phyloP scores from a whole-genome alignment of 1,140 invertebrate species.

The Helicoverpa armigera region DNA sequence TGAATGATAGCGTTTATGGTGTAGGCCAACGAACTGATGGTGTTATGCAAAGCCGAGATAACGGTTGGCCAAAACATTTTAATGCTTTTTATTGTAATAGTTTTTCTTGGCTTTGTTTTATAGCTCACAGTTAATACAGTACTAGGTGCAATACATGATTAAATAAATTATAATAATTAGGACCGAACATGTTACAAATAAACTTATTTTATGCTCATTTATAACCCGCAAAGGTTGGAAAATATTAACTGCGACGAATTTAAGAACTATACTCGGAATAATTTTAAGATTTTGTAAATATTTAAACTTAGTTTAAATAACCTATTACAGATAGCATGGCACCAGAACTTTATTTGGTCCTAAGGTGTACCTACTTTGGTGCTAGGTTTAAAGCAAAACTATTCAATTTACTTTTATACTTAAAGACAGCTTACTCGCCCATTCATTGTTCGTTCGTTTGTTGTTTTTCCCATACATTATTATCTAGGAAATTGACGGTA shows the following conservation, averaged over 20 bases:
- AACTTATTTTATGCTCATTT: neutral
- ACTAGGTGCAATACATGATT: constrained; percentile 9
- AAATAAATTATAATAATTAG: constrained; percentile 19
- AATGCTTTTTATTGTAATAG: constrained; percentile 48
- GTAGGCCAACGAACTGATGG: constrained; percentile 42
- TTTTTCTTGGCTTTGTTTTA: constrained; percentile 42
- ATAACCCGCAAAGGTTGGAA: too few relatives aligned
- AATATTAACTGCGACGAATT: too few relatives aligned
- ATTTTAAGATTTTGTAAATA: too few relatives aligned
- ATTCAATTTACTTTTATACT: too few relatives aligned
- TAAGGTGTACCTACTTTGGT: too few relatives aligned
- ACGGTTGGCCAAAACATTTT: constrained; percentile 42
- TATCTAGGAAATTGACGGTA: neutral
- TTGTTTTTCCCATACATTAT: neutral
- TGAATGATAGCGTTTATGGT: neutral
- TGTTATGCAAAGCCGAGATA: constrained; percentile 46
- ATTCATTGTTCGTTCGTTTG: too few relatives aligned
- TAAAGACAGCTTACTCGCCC: too few relatives aligned
- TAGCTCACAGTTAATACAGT: neutral
- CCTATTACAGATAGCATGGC: too few relatives aligned
- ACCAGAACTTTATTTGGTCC: too few relatives aligned
- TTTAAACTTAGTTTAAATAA: too few relatives aligned
- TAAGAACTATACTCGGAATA: too few relatives aligned
- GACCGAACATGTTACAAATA: neutral
- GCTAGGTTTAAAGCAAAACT: too few relatives aligned